These are phyloP conservation scores for Vulpes vulpes DNA, from an alignment of 2,113 vertebrate species.

Conservation along the genomic window DNA sequence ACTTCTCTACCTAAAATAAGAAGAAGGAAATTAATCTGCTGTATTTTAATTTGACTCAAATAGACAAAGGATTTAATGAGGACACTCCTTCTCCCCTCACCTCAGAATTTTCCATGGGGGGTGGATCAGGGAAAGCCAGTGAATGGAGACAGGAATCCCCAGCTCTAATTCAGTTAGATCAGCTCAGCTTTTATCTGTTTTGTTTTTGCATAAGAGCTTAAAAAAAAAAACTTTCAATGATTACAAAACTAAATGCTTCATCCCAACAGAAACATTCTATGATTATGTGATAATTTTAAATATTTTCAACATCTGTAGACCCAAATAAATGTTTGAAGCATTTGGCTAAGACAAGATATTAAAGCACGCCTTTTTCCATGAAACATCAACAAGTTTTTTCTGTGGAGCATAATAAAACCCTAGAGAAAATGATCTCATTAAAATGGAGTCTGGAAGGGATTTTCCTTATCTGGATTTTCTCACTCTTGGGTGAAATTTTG, in stretches of 20 bases:
- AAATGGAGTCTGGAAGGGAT: background rate
- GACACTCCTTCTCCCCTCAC: background rate
- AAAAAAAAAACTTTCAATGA: background rate
- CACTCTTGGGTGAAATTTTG: conserved; percentile 2
- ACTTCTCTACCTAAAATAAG: conserved; percentile 29
- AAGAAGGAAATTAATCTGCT: background rate
- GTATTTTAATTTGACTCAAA: background rate
- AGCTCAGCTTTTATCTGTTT: background rate
- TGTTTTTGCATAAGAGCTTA: background rate
- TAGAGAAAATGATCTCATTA: conserved; percentile 1
- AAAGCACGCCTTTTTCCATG: background rate
- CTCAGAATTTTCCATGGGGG: background rate
- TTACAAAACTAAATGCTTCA: conserved; percentile 29
- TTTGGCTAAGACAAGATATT: background rate
- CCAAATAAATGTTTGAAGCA: conserved; percentile 43
- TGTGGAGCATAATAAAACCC: conserved; percentile 16
- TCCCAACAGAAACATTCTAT: conserved; percentile 55
- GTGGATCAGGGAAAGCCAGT: background rate
- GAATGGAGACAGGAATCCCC: background rate
- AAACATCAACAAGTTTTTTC: background rate
- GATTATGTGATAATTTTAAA: conserved; percentile 56
- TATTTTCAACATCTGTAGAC: conserved; percentile 41
- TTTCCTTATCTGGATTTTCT: background rate
- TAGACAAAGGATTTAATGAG: background rate
- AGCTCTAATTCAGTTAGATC: background rate